These are phyloP conservation scores for Thryonomys swinderianus DNA, from an alignment of 2,113 vertebrate species.

Conservation along the genomic window DNA sequence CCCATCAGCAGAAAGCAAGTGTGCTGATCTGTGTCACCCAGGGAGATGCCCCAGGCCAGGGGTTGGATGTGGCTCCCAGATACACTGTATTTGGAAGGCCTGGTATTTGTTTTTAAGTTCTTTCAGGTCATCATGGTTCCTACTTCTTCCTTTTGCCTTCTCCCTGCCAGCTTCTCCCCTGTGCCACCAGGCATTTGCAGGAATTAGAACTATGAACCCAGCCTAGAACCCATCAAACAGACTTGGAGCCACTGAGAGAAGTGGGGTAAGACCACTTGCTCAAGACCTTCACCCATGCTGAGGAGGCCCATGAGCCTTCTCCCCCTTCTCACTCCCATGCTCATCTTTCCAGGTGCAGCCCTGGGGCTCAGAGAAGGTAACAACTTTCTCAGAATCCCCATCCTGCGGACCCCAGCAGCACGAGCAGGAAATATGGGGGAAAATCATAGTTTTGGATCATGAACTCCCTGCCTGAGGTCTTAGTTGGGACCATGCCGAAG, in stretches of 20 bases:
- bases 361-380: not conserved
- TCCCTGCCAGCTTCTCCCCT: not conserved
- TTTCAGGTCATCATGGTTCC: not conserved
- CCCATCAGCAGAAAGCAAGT: not conserved
- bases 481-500: not conserved
- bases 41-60: not conserved
- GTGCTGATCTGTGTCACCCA: not conserved
- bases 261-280: not conserved
- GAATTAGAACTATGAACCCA: not conserved
- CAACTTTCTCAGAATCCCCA: not conserved
- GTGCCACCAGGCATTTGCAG: not conserved
- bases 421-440: not conserved
- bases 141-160: not conserved
- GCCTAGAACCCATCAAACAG: not conserved
- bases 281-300: not conserved
- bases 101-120: slow-evolving; percentile 34
- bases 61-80: slow-evolving; percentile 16
- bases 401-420: not conserved
- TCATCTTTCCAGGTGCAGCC: not conserved
- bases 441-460: not conserved
- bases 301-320: not conserved
- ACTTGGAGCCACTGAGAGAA: not conserved
- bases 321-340: not conserved
- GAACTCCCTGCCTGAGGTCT: not conserved
- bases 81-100: not conserved